Conservation (phyloP, 2,113 vertebrate genomes). For the Oriolus oriolus region DNA sequence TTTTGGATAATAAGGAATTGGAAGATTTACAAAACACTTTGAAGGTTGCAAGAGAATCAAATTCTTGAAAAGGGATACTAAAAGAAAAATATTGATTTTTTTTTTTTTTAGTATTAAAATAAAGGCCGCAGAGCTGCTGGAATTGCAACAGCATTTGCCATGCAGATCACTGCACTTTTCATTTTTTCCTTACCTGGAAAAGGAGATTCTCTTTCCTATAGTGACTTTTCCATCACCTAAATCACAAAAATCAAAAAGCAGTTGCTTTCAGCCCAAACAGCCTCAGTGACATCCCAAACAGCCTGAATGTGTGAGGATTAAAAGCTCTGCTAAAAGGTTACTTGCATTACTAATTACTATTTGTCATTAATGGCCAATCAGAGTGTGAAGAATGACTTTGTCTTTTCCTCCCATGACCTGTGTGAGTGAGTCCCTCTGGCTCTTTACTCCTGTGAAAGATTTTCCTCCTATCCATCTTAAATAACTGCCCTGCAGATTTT, state of each 20-base stretch:
- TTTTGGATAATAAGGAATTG: background rate
- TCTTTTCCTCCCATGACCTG: background rate
- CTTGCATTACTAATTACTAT: background rate
- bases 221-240: background rate
- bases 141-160: background rate
- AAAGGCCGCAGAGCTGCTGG: background rate
- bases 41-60: background rate
- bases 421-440: background rate
- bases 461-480: background rate
- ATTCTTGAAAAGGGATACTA: background rate
- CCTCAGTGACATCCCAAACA: background rate
- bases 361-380: conserved; percentile 5
- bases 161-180: background rate
- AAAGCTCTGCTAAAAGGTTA: background rate
- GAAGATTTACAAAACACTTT: background rate
- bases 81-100: background rate
- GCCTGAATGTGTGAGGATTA: background rate
- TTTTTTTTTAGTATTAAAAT: background rate
- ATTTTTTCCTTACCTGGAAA: background rate
- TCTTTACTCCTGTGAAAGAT: background rate
- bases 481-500: background rate
- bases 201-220: background rate
- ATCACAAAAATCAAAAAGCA: background rate
- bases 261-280: background rate
- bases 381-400: background rate